Evolutionary conservation across 2,113 vertebrate species (phyloP), one percentile per base, ranked within the genome.

Genomic region (Leptodactylus fuscus): DNA sequence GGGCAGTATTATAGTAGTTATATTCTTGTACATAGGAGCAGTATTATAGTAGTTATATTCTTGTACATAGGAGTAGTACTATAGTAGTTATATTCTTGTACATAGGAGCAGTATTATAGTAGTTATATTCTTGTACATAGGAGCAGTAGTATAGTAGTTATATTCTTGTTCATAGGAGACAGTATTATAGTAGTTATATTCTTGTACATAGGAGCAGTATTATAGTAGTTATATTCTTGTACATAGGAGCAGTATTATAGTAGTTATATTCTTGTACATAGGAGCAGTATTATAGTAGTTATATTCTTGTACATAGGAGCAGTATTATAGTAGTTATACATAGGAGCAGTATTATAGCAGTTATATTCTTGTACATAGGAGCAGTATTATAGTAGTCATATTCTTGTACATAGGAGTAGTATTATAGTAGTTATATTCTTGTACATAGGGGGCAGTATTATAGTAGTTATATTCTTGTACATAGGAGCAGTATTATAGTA

Each of bases 1-100:
- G n/a, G n/a, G n/a, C n/a, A n/a, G n/a, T n/a, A n/a, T n/a, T n/a
- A n/a, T n/a, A n/a, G n/a, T n/a, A n/a, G n/a, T 48, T 48, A 48
- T 48, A 48, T 48, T 48, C 46, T 48, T 48, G 46, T 53, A 22
- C 46, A 48, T 48, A 48, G 46, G 46, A 2, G 46, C 55, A 58
- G 55, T 58, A 58, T 58, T 58, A 58, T 24, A 58, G 55, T 58
- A 55, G 53, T 55, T 55, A 22, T 55, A n/a, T 55, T n/a, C 22
- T 55, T 48, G 46, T 48, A 48, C 46, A 48, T 48, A 4, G 12
- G 53, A 2, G 53, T 2, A 58, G n/a, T 58, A 58, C 24, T 58
- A 58, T 51, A 58, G 53, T 55, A 55, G 53, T 55, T 55, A n/a
- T 55, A 55, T 58, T 58, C 55, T 58, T 55, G 53, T 55, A 55